Evolutionary conservation across 2,888 invertebrate genomes (phyloP).

Genomic region (Pristionchus exspectatus): DNA sequence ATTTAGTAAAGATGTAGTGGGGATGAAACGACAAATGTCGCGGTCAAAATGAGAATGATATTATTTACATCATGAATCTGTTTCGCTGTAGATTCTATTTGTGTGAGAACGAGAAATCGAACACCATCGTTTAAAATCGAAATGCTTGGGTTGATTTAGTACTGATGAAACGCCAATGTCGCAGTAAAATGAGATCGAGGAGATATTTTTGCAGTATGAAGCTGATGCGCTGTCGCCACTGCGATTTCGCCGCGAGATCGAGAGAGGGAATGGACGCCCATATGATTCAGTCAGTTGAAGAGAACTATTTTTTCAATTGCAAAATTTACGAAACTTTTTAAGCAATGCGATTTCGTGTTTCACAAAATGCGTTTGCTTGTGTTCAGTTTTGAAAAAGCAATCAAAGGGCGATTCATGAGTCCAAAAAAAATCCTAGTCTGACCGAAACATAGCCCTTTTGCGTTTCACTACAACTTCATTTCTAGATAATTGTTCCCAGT

Average conservation of each 20-base stretch:
- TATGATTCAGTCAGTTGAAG: constrained; percentile 13
- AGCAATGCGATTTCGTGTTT: not conserved
- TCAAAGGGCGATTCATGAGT: not conserved
- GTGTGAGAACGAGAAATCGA: no score
- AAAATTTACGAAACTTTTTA: no score
- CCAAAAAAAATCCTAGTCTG: not conserved
- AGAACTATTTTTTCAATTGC: not conserved
- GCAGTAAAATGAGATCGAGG: no score
- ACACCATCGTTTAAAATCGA: no score
- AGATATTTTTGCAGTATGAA: constrained; percentile 38
- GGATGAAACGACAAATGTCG: no score
- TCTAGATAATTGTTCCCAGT: not conserved
- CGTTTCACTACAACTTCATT: not conserved
- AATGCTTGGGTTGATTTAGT: no score
- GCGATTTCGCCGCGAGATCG: not conserved
- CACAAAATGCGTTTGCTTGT: not conserved
- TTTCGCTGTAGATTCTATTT: no score
- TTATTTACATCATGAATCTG: not conserved
- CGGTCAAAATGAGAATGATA: no score
- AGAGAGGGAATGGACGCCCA: constrained; percentile 1
- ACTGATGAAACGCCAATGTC: no score
- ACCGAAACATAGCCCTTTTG: not conserved
- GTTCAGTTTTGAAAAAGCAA: not conserved
- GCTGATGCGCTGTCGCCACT: not conserved
- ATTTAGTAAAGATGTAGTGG: no score